Percentiles rank a stretch among this genome's conserved stretches.
phyloP scores from a whole-genome alignment of 1,140 invertebrate species.

The Aphaenogaster ashmeadi region DNA sequence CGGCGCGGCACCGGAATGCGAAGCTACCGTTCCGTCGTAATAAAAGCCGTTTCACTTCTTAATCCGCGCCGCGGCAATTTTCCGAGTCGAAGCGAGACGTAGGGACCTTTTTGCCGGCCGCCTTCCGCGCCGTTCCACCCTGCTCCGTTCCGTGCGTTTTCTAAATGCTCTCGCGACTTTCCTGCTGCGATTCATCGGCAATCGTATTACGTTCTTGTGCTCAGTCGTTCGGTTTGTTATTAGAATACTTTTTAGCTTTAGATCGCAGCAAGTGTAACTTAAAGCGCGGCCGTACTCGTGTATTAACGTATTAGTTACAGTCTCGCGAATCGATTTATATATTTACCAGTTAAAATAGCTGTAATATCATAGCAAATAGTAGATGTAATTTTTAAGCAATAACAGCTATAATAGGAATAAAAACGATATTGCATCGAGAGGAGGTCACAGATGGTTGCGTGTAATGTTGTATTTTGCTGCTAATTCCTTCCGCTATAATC shows the following conservation, averaged over 20 bases:
- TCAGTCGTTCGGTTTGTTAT: neutral
- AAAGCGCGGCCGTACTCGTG: neutral
- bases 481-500: neutral
- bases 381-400: neutral
- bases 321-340: conserved; percentile 13
- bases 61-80: conserved; percentile 73
- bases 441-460: neutral
- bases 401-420: neutral
- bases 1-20: conserved; percentile 57
- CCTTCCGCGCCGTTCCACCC: neutral
- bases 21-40: conserved; percentile 62
- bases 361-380: neutral
- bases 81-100: conserved; percentile 38
- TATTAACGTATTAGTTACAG: conserved; percentile 15
- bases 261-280: neutral
- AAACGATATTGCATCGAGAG: neutral
- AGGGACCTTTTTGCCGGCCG: conserved; percentile 46
- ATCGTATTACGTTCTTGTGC: neutral
- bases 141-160: neutral
- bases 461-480: neutral
- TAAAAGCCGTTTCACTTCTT: conserved; percentile 77
- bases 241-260: neutral
- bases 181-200: conserved; percentile 7
- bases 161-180: conserved; percentile 10
- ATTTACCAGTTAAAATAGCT: conserved; percentile 1